Conservation (phyloP, 2,888 invertebrate species). For the Meandrusa payeni region DNA sequence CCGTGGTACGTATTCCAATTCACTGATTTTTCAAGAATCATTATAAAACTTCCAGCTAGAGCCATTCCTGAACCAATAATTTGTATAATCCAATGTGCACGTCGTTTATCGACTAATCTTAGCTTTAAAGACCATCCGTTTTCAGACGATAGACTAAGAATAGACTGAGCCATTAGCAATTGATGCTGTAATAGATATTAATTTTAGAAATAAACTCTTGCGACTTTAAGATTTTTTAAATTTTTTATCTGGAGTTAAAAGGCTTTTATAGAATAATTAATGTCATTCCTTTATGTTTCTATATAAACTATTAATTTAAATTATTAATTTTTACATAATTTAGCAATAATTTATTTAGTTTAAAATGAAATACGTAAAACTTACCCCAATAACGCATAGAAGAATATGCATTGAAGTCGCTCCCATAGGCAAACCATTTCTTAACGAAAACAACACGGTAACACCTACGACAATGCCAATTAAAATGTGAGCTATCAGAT, state of each 20-base stretch:
- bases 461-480: conserved; percentile 53
- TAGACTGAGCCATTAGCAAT: conserved; percentile 61
- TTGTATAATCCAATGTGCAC: conserved; percentile 59
- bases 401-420: conserved; percentile 49
- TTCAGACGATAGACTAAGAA: conserved; percentile 49
- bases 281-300: too few species aligned
- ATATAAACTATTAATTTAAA: too few species aligned
- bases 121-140: conserved; percentile 57
- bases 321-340: too few species aligned
- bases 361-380: too few species aligned
- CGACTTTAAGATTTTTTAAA: too few species aligned
- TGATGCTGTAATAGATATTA: conserved; percentile 66
- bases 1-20: conserved; percentile 55
- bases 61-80: conserved; percentile 55
- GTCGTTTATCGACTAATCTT: conserved; percentile 51
- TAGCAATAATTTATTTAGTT: too few species aligned
- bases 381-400: conserved; percentile 65
- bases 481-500: conserved; percentile 51
- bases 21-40: conserved; percentile 41
- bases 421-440: conserved; percentile 42
- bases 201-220: too few species aligned
- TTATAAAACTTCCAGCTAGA: conserved; percentile 52
- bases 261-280: too few species aligned
- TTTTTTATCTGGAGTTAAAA: too few species aligned
- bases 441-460: conserved; percentile 43